A percentile compares a stretch with the other conserved stretches of the same genome.
Evolutionary conservation across 2,113 vertebrate species (phyloP).

Genomic region (Bagarius yarrelli): DNA sequence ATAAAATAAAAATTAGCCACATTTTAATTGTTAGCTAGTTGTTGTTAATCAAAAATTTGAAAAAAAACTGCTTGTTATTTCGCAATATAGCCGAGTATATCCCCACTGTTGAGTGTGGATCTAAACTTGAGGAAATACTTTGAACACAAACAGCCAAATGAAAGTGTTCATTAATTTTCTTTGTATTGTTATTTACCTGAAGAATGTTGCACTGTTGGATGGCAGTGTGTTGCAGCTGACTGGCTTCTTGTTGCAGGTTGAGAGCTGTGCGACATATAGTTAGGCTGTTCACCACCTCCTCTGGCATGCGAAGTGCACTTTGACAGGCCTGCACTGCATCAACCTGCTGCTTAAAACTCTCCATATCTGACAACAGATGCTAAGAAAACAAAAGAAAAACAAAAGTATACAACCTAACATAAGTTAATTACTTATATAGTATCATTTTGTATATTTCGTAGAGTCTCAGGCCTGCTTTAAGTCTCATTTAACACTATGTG

Average conservation of each 20-base stretch:
- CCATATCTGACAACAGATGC: conserved; percentile 90
- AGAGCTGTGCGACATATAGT: conserved; percentile 85
- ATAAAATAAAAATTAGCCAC: background rate
- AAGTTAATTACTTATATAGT: background rate
- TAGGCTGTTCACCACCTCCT: conserved; percentile 83
- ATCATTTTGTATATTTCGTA: background rate
- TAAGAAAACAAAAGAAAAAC: conserved; percentile 52
- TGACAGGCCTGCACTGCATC: conserved; percentile 83
- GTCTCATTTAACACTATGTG: background rate
- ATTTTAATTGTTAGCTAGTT: background rate
- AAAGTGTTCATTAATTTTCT: background rate
- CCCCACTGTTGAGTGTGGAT: background rate
- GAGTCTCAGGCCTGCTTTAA: background rate
- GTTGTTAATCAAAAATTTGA: background rate
- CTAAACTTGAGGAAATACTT: background rate
- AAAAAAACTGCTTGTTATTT: background rate
- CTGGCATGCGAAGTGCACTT: conserved; percentile 87
- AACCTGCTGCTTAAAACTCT: conserved; percentile 90
- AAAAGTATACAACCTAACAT: background rate
- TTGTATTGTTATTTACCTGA: conserved; percentile 73
- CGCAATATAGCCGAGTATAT: background rate
- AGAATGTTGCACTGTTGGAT: conserved; percentile 96
- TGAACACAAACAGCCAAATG: background rate
- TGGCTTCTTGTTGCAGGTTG: conserved; percentile 89
- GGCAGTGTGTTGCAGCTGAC: conserved; percentile 88